Base-by-base conservation (phyloP, 1,140 invertebrate species). In the Apolygus lucorum region DNA sequence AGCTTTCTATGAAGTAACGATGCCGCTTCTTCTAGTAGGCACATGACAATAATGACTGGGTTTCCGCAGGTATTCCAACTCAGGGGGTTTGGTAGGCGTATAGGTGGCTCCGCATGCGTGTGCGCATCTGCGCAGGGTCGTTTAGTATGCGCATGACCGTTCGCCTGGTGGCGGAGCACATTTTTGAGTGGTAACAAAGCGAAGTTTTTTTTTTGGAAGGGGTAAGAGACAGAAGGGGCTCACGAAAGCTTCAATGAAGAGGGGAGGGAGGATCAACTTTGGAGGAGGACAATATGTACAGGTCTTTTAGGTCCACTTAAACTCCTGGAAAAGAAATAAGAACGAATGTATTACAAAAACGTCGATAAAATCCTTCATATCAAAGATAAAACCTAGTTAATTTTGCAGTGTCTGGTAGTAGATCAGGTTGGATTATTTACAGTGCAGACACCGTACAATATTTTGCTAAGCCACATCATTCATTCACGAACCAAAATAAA, bases 291-390 rank as follows among this genome's bases (percentile, higher is more conserved):
- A 8, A 11, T 8, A 59, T 4, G 54, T 17, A 34, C 28, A 42
- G 64, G 64, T 34, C 28, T 26, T 29, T 68, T 68, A 68, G 67
- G 42, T 68, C 67, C 67, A 68, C 28, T 68, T 68, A 34, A 68
- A 68, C 17, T 68, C 67, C 67, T 68, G 67, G 17, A 34, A 70
- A 22, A 69, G 28, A 65, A 64, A 29, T 70, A 8, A n/a, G 63
- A 29, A 66, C n/a, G n/a, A 25, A 63, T 25, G 26, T 25, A 62
- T 13, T 4, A 13, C 14, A 62, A n/a, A 4, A 62, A 4, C 22
- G 24, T n/a, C n/a, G 14, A n/a, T 24, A 4, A n/a, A n/a, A 22
- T 8, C 8, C 4, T 8, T 8, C 54, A 62, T 8, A 24, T 4
- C 8, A 22, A 8, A 14, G 14, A 63, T 2, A 27, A 25, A 25